These are phyloP conservation scores for Alcedo atthis DNA, from an alignment of 2,797 vertebrate species.

Conservation along the genomic window DNA sequence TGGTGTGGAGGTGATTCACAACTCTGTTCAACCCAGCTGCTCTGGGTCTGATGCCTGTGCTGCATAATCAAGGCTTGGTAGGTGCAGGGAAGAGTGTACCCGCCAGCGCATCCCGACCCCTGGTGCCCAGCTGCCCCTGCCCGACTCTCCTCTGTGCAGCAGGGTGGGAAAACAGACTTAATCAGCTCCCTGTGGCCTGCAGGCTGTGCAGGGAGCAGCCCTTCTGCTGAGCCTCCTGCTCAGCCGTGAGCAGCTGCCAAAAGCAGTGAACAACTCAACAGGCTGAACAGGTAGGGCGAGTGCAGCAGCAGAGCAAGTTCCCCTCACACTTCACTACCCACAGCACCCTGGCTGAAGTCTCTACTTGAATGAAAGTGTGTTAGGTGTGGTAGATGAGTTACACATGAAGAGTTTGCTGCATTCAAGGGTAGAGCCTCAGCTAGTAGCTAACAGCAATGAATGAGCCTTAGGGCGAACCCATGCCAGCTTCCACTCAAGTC, in stretches of 20 bases:
- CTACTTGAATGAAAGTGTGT: constrained; percentile 29
- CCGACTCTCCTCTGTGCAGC: background rate
- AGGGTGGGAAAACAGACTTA: background rate
- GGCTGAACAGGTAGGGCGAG: constrained; percentile 48
- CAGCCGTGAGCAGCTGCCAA: background rate
- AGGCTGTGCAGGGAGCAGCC: background rate
- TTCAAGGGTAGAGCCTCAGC: constrained; percentile 17
- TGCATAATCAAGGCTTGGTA: background rate
- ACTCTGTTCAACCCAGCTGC: fast-evolving
- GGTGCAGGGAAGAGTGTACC: background rate
- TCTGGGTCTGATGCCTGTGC: background rate
- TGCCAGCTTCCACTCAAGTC: background rate
- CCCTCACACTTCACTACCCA: constrained; percentile 21
- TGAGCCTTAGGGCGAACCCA: background rate
- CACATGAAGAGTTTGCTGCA: background rate
- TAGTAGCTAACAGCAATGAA: background rate
- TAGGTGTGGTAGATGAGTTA: constrained; percentile 37
- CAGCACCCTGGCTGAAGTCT: background rate
- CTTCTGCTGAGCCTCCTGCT: background rate
- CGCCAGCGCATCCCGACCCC: fast-evolving
- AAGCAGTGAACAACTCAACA: background rate
- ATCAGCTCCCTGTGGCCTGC: background rate
- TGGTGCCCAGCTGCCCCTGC: background rate
- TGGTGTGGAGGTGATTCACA: fast-evolving
- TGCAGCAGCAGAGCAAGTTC: constrained; percentile 9